Base-by-base conservation (phyloP, 2,113 vertebrate species). In the human region DNA sequence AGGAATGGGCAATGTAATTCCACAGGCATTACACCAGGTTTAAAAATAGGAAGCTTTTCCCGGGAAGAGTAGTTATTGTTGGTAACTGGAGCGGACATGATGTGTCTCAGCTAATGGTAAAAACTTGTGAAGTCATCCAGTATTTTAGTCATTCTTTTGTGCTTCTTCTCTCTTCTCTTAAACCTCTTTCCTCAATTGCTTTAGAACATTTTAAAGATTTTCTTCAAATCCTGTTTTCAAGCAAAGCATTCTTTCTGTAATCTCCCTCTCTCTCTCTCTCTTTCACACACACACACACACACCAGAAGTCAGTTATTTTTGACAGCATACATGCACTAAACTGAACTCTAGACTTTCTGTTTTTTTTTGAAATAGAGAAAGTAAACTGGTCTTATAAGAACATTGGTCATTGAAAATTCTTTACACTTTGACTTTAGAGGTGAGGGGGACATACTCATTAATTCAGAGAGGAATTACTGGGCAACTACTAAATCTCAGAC, bases 41-140 rank as follows among this genome's bases (percentile, higher is more conserved):
- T 97, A 98, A 98, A 98, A 98, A 97, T 97, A 98, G 96, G 97
- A 97, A 89, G 57, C 50, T 97, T 98, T 97, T 97, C 98, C 97
- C 90, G 32, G 59, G 48, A 96, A 97, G 97, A 98, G 85, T 84
- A 50, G 79, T 97, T 97, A 98, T 96, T 90, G 8, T 85, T 95
- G 96, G 92, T 95, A 97, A 95, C 90, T 96, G 79, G 96, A 98
- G 98, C 82, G 22, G 98, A 98, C 57, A 95, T 85, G 95, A 98
- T 91, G 93, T 61, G 76, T 80, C 97, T 81, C 92, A 93, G 22
- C 59, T 95, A 95, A 96, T 78, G 94, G 84, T 93, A 90, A 94
- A 81, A 98, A 91, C 55, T 81, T 81, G 93, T 97, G 96, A 97
- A 98, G 55, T 93, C 97, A 98, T 91, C 89, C 27, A 59, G 73